Evolutionary conservation across 2,113 vertebrate genomes (phyloP), one percentile per base, ranked within the genome.

Genomic region (Campylorhamphus procurvoides): DNA sequence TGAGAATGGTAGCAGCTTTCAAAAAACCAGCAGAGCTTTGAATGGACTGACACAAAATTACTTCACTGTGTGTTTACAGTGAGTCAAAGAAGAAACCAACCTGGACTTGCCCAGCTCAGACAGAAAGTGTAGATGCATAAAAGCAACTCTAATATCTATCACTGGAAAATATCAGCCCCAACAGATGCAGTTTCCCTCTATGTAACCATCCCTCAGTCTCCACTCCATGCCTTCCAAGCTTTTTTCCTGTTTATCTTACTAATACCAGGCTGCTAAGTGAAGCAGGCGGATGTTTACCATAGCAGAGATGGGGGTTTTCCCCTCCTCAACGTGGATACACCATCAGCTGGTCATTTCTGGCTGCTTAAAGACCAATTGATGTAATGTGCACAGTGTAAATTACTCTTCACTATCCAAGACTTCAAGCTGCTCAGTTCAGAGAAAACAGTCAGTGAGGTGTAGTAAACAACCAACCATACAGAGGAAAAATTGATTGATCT

Each of bases 21-120:
- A 66, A 55, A 89, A 81, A 68, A 27, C 0, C 23, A 58, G 44
- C n/a, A 78, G 1, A n/a, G 28, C 68, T 87, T 79, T 75, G 74
- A 94, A 39, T 9, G 42, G 25, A 71, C 4, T 59, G 42, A 68
- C 42, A 59, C 14, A 83, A 95, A 88, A 84, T 25, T 39, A 56
- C 13, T 29, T 78, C 40, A 24, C 28, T 0, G 0, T 84, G 63
- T 1, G 1, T 44, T 56, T 58, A 53, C 7, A 62, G 25, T 4
- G 40, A 63, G 27, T 71, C 42, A 69, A 35, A 83, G 28, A 81
- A 16, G 62, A 82, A 88, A 69, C 20, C 73, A 92, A 52, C 35
- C 37, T 42, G 64, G 60, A 64, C 47, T 77, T 39, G 39, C 12
- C 24, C 14, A 68, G 44, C 55, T 64, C 56, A 66, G 84, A 87